phyloP scores from a whole-genome alignment of 2,113 vertebrate species.

The Microtus richardsoni region DNA sequence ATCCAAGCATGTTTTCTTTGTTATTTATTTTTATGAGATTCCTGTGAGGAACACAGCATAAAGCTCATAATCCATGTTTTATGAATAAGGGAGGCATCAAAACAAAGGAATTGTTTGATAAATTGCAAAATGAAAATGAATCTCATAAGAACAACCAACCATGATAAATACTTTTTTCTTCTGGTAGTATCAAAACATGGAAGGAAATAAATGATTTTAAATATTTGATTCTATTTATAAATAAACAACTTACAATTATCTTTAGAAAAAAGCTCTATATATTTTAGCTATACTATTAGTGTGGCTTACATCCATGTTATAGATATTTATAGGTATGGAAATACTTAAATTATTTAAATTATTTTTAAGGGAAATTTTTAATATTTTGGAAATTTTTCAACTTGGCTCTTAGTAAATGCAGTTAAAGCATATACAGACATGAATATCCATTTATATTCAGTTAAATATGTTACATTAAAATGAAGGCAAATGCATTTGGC shows the following conservation, averaged over 20 bases:
- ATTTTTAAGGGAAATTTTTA: neutral
- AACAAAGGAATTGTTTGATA: neutral
- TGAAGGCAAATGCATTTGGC: neutral
- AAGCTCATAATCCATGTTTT: neutral
- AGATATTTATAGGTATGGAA: neutral
- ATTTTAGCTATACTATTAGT: neutral
- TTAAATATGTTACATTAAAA: neutral
- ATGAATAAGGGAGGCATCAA: neutral
- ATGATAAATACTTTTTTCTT: neutral
- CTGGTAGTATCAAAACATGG: neutral
- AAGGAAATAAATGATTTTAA: neutral
- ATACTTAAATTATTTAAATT: neutral
- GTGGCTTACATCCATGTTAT: too few relatives aligned
- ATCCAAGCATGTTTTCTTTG: neutral
- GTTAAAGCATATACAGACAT: neutral
- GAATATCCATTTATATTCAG: neutral
- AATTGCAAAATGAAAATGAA: neutral
- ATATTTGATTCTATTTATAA: neutral
- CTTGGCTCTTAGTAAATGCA: neutral
- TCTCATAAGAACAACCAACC: conserved; percentile 2
- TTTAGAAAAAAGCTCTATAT: neutral
- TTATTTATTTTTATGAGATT: conserved; percentile 18
- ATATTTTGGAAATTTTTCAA: neutral
- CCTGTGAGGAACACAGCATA: neutral
- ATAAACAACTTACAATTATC: neutral